Evolutionary conservation across 2,797 vertebrate species (phyloP), one percentile per base, ranked within the genome.

Genomic region (Cryptoblepharus egeriae): DNA sequence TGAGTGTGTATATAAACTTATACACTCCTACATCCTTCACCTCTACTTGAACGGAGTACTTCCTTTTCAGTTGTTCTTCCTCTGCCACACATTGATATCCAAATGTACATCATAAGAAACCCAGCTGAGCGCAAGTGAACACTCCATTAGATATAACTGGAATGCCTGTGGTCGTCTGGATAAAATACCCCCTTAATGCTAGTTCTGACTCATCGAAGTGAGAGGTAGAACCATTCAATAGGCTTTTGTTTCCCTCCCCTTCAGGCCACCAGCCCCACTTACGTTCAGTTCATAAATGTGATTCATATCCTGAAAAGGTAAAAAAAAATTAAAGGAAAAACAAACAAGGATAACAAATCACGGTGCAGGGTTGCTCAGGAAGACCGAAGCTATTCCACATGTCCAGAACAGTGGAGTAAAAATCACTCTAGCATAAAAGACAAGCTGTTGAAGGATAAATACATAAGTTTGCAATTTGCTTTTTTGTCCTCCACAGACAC

Each of bases 391-490:
- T 80, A 81, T 79, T 81, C 45, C 45, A 55, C 15, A 75, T 69
- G 16, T 83, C 72, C 83, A 78, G 83, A 88, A 85, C 49, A 75
- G 58, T 74, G 55, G 70, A 79, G 30, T 73, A 13, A 37, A 85
- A 88, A 87, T 72, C 60, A n/a, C 32, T 84, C 68, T 85, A 80
- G 75, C 49, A 87, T 18, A 42, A 67, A 79, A 74, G 42, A 64
- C 68, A 60, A 28, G 70, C 45, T 87, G 64, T 52, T 81, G 77
- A 67, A 89, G 69, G 30, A 69, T 87, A 79, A 76, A 45, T 42
- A 49, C 10, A 61, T 22, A 77, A 77, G 16, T 9, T 70, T 58
- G 72, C 45, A 67, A 22, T 72, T 45, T 39, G n/a, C 61, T 15
- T 65, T 30, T 72, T 88, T 88, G 83, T 49, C 75, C 37, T 82